phyloP scores from a whole-genome alignment of 2,888 invertebrate species.

The Hypena proboscidalis region DNA sequence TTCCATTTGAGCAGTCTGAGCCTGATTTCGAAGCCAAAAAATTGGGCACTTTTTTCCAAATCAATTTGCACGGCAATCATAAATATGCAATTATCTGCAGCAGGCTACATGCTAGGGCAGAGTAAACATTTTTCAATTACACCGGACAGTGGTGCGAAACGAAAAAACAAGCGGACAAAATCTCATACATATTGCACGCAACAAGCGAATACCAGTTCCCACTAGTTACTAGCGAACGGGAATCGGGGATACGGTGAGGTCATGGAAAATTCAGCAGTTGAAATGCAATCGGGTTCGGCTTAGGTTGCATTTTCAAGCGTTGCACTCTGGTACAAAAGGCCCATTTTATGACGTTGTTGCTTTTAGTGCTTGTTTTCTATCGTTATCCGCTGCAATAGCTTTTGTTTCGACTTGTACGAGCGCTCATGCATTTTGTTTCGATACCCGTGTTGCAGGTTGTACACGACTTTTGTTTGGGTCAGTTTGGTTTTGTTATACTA shows the following conservation, averaged over 20 bases:
- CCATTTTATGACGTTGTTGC: slow-evolving; percentile 49
- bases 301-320: slow-evolving; percentile 65
- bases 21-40: slow-evolving; percentile 4
- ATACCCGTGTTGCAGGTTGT: slow-evolving; percentile 6
- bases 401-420: slow-evolving; percentile 15
- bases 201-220: slow-evolving; percentile 77
- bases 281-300: slow-evolving; percentile 77
- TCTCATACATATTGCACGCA: slow-evolving; percentile 78
- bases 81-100: slow-evolving; percentile 41
- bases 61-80: slow-evolving; percentile 38
- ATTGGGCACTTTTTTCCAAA: slow-evolving; percentile 35
- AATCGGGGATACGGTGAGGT: slow-evolving; percentile 54
- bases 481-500: neutral
- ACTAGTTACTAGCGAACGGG: slow-evolving; percentile 71
- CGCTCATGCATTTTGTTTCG: slow-evolving; percentile 7
- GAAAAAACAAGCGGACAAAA: slow-evolving; percentile 77
- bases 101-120: slow-evolving; percentile 28
- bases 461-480: slow-evolving; percentile 2
- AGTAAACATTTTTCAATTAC: slow-evolving; percentile 74
- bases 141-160: slow-evolving; percentile 61
- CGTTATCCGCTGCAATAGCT: slow-evolving; percentile 28
- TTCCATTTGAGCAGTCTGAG: slow-evolving; percentile 1
- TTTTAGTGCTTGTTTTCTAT: slow-evolving; percentile 53
- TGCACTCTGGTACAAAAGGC: slow-evolving; percentile 62
- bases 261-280: slow-evolving; percentile 76